Evolutionary conservation across 1,140 invertebrate genomes (phyloP), one percentile per base, ranked within the genome.

Genomic region (Hycleus cichorii): DNA sequence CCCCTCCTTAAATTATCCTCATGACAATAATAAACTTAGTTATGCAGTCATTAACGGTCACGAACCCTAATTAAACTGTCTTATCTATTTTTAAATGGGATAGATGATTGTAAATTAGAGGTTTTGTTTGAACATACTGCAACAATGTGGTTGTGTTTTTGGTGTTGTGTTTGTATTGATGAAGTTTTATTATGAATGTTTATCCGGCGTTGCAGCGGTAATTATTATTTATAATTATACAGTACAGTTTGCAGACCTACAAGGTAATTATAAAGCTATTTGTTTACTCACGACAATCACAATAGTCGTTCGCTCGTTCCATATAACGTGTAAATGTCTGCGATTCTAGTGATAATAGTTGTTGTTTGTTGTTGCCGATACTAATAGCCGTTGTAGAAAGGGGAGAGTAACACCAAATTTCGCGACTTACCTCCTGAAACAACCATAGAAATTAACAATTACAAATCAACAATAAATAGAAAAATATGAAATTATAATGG

Each of bases 211-310:
- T 68, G 64, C 68, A 56, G 59, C 10, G 53, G 50, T 62, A 63
- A 65, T 65, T 65, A 63, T 65, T 63, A 58, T 63, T 65, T 65
- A 59, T 68, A 68, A 68, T 68, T 66, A 68, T 64, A 62, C 39
- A 27, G 47, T 47, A 50, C 56, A 54, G 46, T 60, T 64, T 59
- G 54, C 50, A 18, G 18, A 18, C 58, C 57, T 65, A 57, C 24
- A 47, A 50, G 39, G 64, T 64, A 68, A 69, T 69, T 69, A 69
- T 67, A 70, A 68, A 67, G 63, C 63, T 68, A 70, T 70, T 68
- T 70, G 53, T 62, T 62, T 66, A 66, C 62, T 58, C 58, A 52
- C 55, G 50, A 58, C 65, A 66, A 67, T 65, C 59, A 54, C 53
- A 32, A 32, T 7, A 32, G 32, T 7, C 4, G 32, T 32, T 32